These are phyloP conservation scores for Anguilla pacifica DNA, from an alignment of 2,797 vertebrate species.

Conservation along the genomic window DNA sequence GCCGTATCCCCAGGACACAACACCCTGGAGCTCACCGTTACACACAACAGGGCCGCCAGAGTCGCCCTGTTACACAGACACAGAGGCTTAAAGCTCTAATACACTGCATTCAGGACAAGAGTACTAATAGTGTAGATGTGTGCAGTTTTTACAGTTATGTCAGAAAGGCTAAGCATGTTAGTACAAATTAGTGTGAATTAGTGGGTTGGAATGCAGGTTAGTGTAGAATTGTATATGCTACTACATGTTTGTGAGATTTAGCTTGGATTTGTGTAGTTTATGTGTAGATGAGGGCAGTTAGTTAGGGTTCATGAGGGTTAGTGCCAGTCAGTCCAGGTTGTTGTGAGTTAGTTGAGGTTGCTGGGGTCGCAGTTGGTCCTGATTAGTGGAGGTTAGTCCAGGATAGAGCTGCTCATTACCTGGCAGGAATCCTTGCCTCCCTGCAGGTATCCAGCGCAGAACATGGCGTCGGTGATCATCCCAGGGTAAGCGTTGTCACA, in stretches of 20 bases:
- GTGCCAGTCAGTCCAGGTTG: too few relatives aligned
- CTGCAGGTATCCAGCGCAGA: slow-evolving; percentile 73
- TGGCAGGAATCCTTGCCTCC: slow-evolving; percentile 78
- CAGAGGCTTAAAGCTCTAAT: background rate
- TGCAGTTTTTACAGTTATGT: too few relatives aligned
- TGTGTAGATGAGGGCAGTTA: background rate
- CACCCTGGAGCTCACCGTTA: slow-evolving; percentile 32
- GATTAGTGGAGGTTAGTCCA: background rate
- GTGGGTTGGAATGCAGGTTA: background rate
- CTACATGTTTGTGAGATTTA: too few relatives aligned
- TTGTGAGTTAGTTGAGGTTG: background rate
- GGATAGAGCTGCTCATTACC: slow-evolving; percentile 51
- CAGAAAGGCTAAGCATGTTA: background rate
- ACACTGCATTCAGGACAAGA: background rate
- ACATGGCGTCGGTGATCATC: slow-evolving; percentile 51
- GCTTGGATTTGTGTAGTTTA: background rate
- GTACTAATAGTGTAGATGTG: too few relatives aligned
- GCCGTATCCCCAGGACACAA: slow-evolving; percentile 39
- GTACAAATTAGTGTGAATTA: background rate
- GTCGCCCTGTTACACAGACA: slow-evolving; percentile 35
- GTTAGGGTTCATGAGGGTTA: background rate
- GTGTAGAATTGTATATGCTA: background rate
- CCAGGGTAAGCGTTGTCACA: slow-evolving; percentile 52
- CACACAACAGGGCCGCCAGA: slow-evolving; percentile 42
- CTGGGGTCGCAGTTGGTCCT: background rate